A percentile compares a stretch with the other conserved stretches of the same genome.
These are phyloP conservation scores for Aphis craccivora DNA, from an alignment of 1,140 invertebrate genomes.

Conservation along the genomic window DNA sequence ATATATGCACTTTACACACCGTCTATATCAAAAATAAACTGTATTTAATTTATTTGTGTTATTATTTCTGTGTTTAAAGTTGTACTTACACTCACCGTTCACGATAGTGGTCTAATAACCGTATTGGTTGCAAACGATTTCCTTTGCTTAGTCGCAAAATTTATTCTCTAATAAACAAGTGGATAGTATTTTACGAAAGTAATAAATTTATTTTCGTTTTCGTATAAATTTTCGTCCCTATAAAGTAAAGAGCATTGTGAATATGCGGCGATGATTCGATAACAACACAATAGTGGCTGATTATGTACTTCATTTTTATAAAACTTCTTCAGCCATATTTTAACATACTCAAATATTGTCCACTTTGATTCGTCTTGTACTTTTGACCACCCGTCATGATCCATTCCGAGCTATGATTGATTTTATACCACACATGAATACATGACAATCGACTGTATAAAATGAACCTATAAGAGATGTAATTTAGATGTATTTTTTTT, in stretches of 20 bases:
- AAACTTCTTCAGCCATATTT: not conserved
- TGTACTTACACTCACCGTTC: not conserved
- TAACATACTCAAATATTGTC: not conserved
- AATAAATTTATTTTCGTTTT: not conserved
- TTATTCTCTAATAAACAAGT: not conserved
- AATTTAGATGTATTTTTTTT: no score
- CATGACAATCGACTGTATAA: not conserved
- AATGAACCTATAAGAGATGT: not conserved
- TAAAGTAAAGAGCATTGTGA: not conserved
- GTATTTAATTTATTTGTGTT: not conserved
- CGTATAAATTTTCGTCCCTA: not conserved
- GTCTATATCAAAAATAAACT: not conserved
- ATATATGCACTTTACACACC: no score
- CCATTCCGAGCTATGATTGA: not conserved
- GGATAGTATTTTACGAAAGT: not conserved
- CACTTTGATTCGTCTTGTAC: not conserved
- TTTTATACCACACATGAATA: not conserved
- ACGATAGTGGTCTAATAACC: not conserved
- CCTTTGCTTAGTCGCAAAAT: not conserved
- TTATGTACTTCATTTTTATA: not conserved
- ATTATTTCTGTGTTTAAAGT: not conserved
- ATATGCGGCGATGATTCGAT: not conserved
- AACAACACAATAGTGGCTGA: not conserved
- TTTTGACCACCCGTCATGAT: not conserved
- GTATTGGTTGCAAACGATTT: not conserved